Conservation (phyloP, 1,140 invertebrate genomes). For the Acyrthosiphon pisum region DNA sequence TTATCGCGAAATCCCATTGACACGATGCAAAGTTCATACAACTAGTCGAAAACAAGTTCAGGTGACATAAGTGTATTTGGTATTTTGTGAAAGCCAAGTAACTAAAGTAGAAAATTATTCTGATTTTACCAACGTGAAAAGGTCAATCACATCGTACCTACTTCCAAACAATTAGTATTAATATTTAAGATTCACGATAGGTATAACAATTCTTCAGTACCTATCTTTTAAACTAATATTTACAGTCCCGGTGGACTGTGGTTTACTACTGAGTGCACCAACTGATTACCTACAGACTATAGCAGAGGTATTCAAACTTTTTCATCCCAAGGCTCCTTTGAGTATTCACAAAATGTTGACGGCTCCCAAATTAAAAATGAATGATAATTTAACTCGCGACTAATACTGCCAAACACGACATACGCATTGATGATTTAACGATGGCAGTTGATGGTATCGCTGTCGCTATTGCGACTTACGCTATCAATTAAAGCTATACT, state of each 20-base stretch:
- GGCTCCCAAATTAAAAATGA: no score
- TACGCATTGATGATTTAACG: no score
- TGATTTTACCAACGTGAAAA: conserved; percentile 9
- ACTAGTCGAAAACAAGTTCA: conserved; percentile 38
- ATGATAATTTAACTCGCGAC: no score
- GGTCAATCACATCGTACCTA: conserved; percentile 2
- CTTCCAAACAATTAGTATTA: background rate
- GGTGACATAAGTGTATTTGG: background rate
- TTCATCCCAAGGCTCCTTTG: no score
- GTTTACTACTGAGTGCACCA: background rate
- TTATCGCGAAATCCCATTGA: background rate
- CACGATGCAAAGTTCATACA: background rate
- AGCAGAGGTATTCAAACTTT: no score
- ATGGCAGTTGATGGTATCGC: no score
- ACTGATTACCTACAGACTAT: background rate
- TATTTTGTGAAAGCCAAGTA: conserved; percentile 40
- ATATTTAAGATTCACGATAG: background rate
- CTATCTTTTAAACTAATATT: background rate
- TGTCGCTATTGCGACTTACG: no score
- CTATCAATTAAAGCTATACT: no score
- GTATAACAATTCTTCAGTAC: background rate
- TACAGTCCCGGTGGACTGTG: background rate
- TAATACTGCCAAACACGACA: no score
- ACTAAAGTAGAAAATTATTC: conserved; percentile 15
- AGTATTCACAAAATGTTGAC: no score